Conservation (phyloP, 2,888 invertebrate genomes). For the Cosmorhoe ocellata region DNA sequence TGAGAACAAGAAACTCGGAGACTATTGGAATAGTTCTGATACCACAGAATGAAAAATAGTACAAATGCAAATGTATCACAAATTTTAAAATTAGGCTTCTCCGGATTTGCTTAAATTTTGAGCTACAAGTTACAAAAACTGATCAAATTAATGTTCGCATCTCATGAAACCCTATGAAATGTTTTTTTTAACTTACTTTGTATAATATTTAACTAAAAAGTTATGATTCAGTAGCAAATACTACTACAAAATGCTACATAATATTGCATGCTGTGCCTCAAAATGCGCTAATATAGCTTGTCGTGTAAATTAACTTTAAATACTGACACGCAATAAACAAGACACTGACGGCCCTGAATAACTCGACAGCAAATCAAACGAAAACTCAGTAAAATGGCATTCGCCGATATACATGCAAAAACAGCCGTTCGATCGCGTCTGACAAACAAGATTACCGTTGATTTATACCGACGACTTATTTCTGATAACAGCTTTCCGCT, state of each 20-base stretch:
- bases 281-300: no score
- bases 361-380: slow-evolving; percentile 21
- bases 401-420: slow-evolving; percentile 45
- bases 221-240: no score
- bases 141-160: neutral
- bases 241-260: no score
- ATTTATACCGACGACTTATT: slow-evolving; percentile 64
- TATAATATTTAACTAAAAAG: no score
- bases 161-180: no score
- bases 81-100: no score
- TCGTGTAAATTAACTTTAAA: no score
- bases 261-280: no score
- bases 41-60: neutral
- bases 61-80: no score
- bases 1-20: neutral
- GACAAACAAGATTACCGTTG: slow-evolving; percentile 65
- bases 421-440: slow-evolving; percentile 54
- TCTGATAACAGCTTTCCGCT: slow-evolving; percentile 64
- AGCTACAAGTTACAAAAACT: no score
- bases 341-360: slow-evolving; percentile 6
- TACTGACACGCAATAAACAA: neutral
- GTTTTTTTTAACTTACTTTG: no score
- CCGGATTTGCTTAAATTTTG: no score
- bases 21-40: neutral
- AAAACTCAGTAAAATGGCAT: slow-evolving; percentile 29